Evolutionary conservation across 2,113 vertebrate genomes (phyloP).

Genomic region (Gadus macrocephalus): DNA sequence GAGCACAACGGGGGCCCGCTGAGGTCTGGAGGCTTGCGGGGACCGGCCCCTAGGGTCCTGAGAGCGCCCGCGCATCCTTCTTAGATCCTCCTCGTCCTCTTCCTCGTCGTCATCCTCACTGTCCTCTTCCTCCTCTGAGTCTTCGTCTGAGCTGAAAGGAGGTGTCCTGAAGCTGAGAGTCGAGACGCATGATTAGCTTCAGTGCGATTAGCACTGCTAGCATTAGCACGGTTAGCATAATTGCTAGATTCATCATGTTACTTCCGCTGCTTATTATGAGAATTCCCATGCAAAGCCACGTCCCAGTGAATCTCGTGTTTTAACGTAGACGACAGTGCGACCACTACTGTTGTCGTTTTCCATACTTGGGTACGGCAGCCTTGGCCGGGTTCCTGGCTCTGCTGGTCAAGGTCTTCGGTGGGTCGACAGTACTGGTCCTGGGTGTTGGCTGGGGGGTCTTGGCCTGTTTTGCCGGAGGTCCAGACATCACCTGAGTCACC

Average conservation of each 20-base stretch:
- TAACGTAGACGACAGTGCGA: too few relatives aligned
- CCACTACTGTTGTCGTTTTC: neutral
- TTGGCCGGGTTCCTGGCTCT: conserved; percentile 49
- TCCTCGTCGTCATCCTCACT: conserved; percentile 64
- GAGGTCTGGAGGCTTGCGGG: conserved; percentile 12
- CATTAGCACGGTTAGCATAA: too few relatives aligned
- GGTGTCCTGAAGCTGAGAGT: conserved; percentile 68
- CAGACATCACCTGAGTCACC: conserved; percentile 57
- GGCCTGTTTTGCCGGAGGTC: conserved; percentile 39
- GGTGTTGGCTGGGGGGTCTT: conserved; percentile 65
- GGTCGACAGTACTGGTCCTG: conserved; percentile 49
- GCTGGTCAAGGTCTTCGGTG: conserved; percentile 70
- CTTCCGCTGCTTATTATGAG: too few relatives aligned
- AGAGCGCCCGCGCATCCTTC: conserved; percentile 2
- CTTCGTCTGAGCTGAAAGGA: conserved; percentile 86
- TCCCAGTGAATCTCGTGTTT: too few relatives aligned
- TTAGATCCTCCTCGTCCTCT: conserved; percentile 6
- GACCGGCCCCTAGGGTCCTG: conserved; percentile 45
- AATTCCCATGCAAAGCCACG: too few relatives aligned
- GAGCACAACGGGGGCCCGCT: conserved; percentile 7
- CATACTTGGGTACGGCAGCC: conserved; percentile 37
- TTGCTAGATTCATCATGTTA: too few relatives aligned
- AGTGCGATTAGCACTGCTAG: too few relatives aligned
- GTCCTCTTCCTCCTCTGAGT: conserved; percentile 72
- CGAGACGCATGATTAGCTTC: conserved; percentile 16